Evolutionary conservation across 92 coral and sea anemone species (phyloP).

Genomic region (Epizoanthus stellaris): DNA sequence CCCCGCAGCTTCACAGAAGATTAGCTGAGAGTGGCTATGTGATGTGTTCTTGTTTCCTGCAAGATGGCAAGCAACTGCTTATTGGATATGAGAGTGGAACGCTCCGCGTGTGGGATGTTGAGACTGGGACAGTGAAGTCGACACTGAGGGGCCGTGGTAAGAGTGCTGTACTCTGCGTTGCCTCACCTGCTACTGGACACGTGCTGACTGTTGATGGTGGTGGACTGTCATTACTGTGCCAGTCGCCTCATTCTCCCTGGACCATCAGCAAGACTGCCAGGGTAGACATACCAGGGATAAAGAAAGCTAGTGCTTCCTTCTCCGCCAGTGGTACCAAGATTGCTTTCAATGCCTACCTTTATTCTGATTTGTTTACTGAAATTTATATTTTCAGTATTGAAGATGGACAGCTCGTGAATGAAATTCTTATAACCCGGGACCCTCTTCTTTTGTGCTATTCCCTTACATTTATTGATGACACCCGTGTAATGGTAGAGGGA

Average conservation of each 20-base stretch:
- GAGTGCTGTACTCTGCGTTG: background rate
- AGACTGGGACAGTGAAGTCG: background rate
- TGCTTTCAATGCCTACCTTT: background rate
- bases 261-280: background rate
- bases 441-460: background rate
- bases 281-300: background rate
- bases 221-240: background rate
- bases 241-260: background rate
- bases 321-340: background rate
- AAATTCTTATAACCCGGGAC: no score
- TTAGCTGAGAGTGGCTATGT: background rate
- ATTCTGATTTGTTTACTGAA: background rate
- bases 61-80: background rate
- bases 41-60: background rate
- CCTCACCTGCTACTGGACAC: background rate
- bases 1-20: background rate
- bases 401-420: background rate
- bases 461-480: background rate
- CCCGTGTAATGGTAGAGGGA: background rate
- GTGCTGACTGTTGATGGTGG: background rate
- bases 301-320: background rate
- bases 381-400: background rate
- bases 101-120: background rate
- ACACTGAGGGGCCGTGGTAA: background rate
- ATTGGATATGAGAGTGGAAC: background rate